Evolutionary conservation across 2,113 vertebrate genomes (phyloP).

Genomic region (Coptodon bakossiorum): DNA sequence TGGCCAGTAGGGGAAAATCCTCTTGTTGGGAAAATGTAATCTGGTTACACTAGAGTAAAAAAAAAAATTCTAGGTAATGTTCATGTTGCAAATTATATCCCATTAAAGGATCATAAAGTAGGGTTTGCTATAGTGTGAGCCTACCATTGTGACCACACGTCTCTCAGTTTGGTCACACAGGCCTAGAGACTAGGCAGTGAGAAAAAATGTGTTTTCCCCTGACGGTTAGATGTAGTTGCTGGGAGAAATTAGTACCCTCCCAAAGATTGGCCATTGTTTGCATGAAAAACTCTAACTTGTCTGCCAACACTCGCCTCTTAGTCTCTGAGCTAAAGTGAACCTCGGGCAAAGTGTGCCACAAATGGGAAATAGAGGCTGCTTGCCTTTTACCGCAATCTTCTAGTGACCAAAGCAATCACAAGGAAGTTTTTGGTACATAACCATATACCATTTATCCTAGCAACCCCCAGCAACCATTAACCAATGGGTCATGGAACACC

Average conservation of each 20-base stretch:
- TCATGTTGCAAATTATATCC: not conserved
- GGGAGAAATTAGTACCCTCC: not conserved
- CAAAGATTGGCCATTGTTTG: not conserved
- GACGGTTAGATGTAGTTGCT: not conserved
- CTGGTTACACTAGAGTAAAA: not conserved
- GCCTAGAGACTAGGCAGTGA: not conserved
- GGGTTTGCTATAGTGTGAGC: not conserved
- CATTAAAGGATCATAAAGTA: not conserved
- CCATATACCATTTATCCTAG: not conserved
- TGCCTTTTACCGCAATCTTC: not conserved
- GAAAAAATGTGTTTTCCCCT: too few species aligned
- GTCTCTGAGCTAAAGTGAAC: not conserved
- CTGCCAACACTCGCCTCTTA: not conserved
- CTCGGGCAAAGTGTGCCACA: not conserved
- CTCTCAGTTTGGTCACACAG: not conserved
- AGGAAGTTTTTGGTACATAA: not conserved
- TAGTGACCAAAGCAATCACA: not conserved
- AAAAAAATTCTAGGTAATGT: not conserved
- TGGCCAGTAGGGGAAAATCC: not conserved
- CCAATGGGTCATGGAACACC: not conserved
- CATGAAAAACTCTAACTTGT: not conserved
- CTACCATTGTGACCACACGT: not conserved
- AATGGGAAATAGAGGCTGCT: not conserved
- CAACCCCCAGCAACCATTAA: not conserved
- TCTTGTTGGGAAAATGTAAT: not conserved